These are phyloP conservation scores for Bolinopsis microptera DNA, from an alignment of 37 sponge, comb jelly and placozoan species.

Conservation along the genomic window DNA sequence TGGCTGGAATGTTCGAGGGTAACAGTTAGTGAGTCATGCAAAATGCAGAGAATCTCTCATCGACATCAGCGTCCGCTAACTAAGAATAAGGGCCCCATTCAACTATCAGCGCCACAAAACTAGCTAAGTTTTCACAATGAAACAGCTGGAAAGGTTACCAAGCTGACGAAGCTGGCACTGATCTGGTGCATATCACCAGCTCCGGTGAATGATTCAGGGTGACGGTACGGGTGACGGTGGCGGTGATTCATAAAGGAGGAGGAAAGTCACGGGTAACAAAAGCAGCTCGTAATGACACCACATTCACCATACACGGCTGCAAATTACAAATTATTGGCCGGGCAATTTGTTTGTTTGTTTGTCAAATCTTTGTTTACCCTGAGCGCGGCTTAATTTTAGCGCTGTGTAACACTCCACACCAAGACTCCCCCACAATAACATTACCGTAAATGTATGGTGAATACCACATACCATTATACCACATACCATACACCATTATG, in stretches of 20 bases:
- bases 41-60: too few species aligned
- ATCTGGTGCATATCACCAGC: too few species aligned
- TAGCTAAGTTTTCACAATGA: too few species aligned
- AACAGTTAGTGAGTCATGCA: too few species aligned
- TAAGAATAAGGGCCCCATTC: too few species aligned
- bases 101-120: too few species aligned
- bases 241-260: not conserved
- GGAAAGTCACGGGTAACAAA: not conserved
- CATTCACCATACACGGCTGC: not conserved
- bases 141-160: too few species aligned
- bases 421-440: not conserved
- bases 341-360: not conserved
- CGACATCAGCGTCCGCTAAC: too few species aligned
- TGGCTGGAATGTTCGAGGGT: too few species aligned
- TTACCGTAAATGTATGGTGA: not conserved
- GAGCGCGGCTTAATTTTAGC: not conserved
- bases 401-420: not conserved
- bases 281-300: not conserved
- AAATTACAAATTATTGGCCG: not conserved
- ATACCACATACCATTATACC: not conserved
- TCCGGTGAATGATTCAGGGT: too few species aligned
- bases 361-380: not conserved
- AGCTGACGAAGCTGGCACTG: too few species aligned
- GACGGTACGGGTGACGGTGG: not conserved
- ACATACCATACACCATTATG: too few species aligned